Percentiles rank a stretch among this genome's conserved stretches.
Conservation (phyloP, 2,797 vertebrate species). For the Hyperoplus immaculatus region DNA sequence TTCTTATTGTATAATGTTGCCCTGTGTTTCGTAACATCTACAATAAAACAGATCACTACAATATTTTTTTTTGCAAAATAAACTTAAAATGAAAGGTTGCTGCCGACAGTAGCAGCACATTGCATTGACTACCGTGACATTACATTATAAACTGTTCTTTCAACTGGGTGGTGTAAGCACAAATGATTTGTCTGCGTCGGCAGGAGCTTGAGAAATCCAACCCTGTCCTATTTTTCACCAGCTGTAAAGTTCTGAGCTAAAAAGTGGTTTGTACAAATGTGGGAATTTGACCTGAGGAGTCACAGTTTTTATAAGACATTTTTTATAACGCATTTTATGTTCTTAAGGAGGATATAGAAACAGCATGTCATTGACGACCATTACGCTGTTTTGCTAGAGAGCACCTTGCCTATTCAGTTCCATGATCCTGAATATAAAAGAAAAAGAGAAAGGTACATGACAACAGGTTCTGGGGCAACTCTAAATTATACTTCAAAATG, state of each 20-base stretch:
- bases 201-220: conserved; percentile 40
- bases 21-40: background rate
- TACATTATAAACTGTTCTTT: conserved; percentile 53
- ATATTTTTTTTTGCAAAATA: conserved; percentile 1
- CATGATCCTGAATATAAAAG: conserved; percentile 32
- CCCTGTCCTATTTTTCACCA: conserved; percentile 39
- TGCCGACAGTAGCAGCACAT: background rate
- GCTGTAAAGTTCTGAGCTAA: conserved; percentile 24
- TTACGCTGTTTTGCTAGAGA: conserved; percentile 34
- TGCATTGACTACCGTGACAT: conserved; percentile 36
- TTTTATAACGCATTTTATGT: conserved; percentile 23
- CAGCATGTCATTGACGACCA: conserved; percentile 16
- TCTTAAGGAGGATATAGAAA: conserved; percentile 31
- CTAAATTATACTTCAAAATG: conserved; percentile 73
- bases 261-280: conserved; percentile 24
- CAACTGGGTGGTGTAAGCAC: conserved; percentile 35
- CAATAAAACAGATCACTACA: background rate
- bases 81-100: conserved; percentile 1
- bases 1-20: background rate
- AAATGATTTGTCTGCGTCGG: conserved; percentile 39
- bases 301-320: background rate
- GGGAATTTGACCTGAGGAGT: conserved; percentile 25
- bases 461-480: conserved; percentile 58
- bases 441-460: conserved; percentile 45
- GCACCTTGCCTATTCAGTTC: conserved; percentile 41